Evolutionary conservation across 2,113 vertebrate species (phyloP).

Genomic region (Scytalopus superciliaris): DNA sequence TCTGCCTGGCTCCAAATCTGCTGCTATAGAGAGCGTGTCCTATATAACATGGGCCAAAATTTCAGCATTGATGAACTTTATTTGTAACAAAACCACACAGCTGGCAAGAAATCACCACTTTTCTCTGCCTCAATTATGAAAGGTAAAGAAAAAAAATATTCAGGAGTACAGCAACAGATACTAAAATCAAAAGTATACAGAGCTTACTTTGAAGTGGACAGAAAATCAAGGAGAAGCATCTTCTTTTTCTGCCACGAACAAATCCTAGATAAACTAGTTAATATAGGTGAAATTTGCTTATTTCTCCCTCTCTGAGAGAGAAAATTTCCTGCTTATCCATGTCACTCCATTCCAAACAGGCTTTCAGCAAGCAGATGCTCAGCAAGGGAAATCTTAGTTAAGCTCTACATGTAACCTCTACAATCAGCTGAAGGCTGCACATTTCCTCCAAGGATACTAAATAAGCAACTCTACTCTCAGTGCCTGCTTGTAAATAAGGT

Average conservation of each 20-base stretch:
- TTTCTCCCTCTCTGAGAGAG: background rate
- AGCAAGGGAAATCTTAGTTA: background rate
- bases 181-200: background rate
- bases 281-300: background rate
- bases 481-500: background rate
- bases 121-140: background rate
- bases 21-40: background rate
- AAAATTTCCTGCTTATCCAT: background rate
- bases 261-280: slow-evolving; percentile 32
- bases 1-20: background rate
- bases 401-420: background rate
- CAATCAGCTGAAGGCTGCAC: background rate
- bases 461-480: background rate
- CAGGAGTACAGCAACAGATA: background rate
- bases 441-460: background rate
- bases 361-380: background rate
- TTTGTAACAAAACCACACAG: background rate
- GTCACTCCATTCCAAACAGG: background rate
- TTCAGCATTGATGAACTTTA: background rate
- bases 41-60: background rate
- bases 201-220: background rate
- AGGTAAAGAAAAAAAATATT: background rate
- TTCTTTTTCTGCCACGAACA: background rate
- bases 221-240: background rate
- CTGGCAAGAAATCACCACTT: background rate